phyloP scores from a whole-genome alignment of 2,113 vertebrate species.

The Anarrhichthys ocellatus region DNA sequence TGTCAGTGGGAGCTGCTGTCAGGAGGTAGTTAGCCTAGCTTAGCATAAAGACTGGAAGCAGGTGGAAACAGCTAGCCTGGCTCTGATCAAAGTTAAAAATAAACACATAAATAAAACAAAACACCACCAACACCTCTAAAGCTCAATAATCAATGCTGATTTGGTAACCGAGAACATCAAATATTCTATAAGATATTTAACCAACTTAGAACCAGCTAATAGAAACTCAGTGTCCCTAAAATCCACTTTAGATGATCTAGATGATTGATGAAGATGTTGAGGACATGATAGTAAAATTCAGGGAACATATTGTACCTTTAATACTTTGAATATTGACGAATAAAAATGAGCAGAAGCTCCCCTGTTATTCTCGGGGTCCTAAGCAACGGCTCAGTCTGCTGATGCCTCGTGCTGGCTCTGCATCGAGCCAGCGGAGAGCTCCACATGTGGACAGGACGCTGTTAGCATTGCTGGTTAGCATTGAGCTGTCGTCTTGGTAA shows the following conservation, averaged over 20 bases:
- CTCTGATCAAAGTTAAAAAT: background rate
- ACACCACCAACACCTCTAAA: background rate
- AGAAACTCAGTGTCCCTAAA: background rate
- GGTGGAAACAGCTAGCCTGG: background rate
- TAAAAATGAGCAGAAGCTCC: background rate
- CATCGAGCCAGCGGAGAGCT: conserved; percentile 23
- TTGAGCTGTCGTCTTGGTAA: conserved; percentile 59
- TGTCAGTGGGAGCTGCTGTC: background rate
- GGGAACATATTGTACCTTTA: background rate
- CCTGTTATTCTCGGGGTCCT: background rate
- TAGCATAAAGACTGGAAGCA: conserved; percentile 1
- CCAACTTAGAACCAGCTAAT: background rate
- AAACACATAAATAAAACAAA: background rate
- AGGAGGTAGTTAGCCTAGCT: background rate
- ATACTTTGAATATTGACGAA: background rate
- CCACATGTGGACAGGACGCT: conserved; percentile 11
- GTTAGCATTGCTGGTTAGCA: conserved; percentile 55
- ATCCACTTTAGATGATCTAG: background rate
- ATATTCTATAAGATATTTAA: background rate
- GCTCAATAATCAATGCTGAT: background rate
- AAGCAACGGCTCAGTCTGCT: conserved; percentile 12
- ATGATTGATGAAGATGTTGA: background rate
- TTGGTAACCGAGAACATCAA: background rate
- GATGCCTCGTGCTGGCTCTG: conserved; percentile 39
- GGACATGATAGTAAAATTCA: background rate